A percentile compares a stretch with the other conserved stretches of the same genome.
Evolutionary conservation across 2,888 invertebrate genomes (phyloP).

Genomic region (Choreutis nemorana): DNA sequence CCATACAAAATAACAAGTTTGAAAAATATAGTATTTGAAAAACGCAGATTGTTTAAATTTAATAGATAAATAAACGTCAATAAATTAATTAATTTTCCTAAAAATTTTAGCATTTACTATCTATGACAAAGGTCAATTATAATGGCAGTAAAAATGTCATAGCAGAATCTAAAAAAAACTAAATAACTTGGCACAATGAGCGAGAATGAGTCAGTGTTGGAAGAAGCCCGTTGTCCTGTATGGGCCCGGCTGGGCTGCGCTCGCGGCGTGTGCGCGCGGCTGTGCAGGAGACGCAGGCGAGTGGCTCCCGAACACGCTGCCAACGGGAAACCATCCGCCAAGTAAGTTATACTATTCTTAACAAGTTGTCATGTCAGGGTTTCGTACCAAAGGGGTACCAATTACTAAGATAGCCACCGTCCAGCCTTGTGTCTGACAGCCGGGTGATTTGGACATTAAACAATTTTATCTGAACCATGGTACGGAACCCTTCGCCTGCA

Average conservation of each 20-base stretch:
- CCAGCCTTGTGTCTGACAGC: too few relatives aligned
- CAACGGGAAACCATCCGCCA: conserved; percentile 24
- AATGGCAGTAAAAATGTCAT: neutral
- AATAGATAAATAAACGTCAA: too few relatives aligned
- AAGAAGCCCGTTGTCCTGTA: conserved; percentile 19
- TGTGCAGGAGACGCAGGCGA: conserved; percentile 25
- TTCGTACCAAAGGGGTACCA: too few relatives aligned
- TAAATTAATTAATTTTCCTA: conserved; percentile 6
- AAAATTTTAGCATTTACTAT: neutral
- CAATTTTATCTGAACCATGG: too few relatives aligned
- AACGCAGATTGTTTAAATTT: too few relatives aligned
- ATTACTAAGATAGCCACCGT: too few relatives aligned
- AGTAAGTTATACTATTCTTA: too few relatives aligned
- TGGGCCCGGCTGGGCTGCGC: conserved; percentile 40
- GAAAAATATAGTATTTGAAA: too few relatives aligned
- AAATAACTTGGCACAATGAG: conserved; percentile 18
- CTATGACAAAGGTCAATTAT: neutral
- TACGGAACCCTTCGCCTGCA: too few relatives aligned
- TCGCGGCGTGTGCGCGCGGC: conserved; percentile 26
- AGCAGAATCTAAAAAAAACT: neutral
- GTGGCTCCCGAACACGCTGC: conserved; percentile 31
- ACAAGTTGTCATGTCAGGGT: too few relatives aligned
- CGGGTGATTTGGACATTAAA: too few relatives aligned
- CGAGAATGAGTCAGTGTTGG: conserved; percentile 20
- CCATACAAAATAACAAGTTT: too few relatives aligned